phyloP scores from a whole-genome alignment of 2,797 vertebrate genomes.

The Spea hammondii region DNA sequence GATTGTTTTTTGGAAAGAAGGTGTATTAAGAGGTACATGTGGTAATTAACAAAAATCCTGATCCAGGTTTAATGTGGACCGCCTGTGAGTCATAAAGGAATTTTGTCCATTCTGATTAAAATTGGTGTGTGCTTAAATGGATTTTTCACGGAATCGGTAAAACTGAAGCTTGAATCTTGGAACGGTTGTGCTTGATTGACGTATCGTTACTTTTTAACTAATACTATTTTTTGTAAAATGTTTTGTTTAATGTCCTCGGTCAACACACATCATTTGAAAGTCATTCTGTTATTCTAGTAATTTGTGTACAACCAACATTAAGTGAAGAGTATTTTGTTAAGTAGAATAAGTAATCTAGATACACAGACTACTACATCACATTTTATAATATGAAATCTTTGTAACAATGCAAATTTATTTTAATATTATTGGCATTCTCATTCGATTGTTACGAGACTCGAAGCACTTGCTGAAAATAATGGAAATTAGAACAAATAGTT shows the following conservation, averaged over 20 bases:
- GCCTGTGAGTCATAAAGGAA: too few relatives aligned
- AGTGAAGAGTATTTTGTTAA: neutral
- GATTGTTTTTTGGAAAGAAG: too few relatives aligned
- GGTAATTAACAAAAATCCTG: too few relatives aligned
- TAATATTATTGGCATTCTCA: conserved; percentile 3
- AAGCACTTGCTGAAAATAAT: conserved; percentile 41
- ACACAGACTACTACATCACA: neutral
- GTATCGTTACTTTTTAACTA: too few relatives aligned
- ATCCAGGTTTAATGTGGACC: too few relatives aligned
- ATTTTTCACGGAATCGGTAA: too few relatives aligned
- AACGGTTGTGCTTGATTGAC: too few relatives aligned
- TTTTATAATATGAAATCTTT: too few relatives aligned
- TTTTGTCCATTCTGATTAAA: too few relatives aligned
- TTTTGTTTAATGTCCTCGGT: neutral
- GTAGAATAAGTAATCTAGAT: neutral
- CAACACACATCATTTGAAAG: neutral
- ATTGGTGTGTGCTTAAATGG: too few relatives aligned
- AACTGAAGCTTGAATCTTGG: too few relatives aligned
- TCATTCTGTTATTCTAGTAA: neutral
- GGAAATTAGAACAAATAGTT: conserved; percentile 43
- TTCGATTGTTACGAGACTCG: neutral
- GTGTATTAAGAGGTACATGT: too few relatives aligned
- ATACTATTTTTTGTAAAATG: neutral
- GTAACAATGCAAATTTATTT: neutral
- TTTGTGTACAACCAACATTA: neutral